phyloP scores from a whole-genome alignment of 2,113 vertebrate genomes.

The Solenodon paradoxus region DNA sequence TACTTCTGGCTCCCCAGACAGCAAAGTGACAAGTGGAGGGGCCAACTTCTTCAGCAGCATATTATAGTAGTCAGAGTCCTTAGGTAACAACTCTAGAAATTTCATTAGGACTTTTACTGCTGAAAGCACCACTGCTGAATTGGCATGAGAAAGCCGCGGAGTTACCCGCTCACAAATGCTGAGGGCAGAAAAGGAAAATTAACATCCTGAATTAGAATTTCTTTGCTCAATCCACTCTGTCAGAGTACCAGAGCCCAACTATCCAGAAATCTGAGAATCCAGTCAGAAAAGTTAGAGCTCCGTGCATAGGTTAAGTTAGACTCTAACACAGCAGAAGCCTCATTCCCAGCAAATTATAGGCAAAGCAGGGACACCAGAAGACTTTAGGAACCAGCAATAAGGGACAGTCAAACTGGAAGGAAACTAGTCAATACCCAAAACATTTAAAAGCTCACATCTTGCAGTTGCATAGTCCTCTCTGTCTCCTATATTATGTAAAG shows the following conservation, averaged over 20 bases:
- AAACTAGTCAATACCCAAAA: conserved; percentile 25
- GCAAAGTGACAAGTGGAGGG: conserved; percentile 94
- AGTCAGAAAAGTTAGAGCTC: conserved; percentile 55
- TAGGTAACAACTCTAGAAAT: conserved; percentile 96
- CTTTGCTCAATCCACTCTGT: not conserved
- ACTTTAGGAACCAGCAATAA: conserved; percentile 3
- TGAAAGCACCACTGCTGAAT: conserved; percentile 97
- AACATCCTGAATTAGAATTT: not conserved
- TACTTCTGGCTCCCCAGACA: conserved; percentile 98
- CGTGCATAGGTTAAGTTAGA: conserved; percentile 40
- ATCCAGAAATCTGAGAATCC: conserved; percentile 51
- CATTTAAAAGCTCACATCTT: conserved; percentile 35
- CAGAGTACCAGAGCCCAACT: conserved; percentile 14
- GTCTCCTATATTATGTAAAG: conserved; percentile 43
- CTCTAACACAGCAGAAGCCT: conserved; percentile 37
- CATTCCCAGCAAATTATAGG: conserved; percentile 48
- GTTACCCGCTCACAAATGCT: conserved; percentile 99
- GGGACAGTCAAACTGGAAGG: conserved; percentile 9
- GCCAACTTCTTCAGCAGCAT: conserved; percentile 98
- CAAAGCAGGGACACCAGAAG: conserved; percentile 8
- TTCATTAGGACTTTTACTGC: conserved; percentile 99
- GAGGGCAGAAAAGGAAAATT: conserved; percentile 26
- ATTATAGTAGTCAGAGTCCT: conserved; percentile 98
- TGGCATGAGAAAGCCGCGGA: conserved; percentile 96
- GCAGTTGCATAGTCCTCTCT: conserved; percentile 16